phyloP scores from a whole-genome alignment of 2,797 vertebrate species.

The Loris lydekkerianus region DNA sequence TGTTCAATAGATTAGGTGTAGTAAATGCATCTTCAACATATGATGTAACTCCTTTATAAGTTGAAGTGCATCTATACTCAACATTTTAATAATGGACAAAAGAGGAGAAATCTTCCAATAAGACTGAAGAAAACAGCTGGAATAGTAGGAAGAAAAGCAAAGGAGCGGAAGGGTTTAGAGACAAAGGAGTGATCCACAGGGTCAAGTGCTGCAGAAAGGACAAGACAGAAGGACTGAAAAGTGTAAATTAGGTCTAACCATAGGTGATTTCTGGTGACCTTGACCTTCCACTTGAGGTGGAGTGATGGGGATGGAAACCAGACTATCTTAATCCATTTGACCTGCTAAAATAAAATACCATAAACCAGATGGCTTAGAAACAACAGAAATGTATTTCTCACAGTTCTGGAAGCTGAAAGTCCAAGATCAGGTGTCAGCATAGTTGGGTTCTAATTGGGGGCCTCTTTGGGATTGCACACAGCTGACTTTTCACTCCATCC shows the following conservation, averaged over 20 bases:
- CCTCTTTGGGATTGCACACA: not conserved
- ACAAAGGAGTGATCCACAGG: not conserved
- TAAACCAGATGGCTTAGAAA: not conserved
- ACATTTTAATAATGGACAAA: conserved; percentile 23
- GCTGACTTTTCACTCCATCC: not conserved
- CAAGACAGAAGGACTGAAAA: not conserved
- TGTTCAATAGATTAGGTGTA: not conserved
- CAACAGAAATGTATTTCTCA: not conserved
- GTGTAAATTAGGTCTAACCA: not conserved
- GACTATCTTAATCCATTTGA: not conserved
- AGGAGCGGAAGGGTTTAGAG: not conserved
- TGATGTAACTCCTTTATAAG: not conserved
- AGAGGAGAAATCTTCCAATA: conserved; percentile 43
- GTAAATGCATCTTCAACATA: not conserved
- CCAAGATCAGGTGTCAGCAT: not conserved
- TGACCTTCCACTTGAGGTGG: not conserved
- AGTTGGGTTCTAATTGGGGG: not conserved
- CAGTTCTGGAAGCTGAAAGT: not conserved
- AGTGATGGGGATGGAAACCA: not conserved
- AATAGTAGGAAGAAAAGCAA: not conserved
- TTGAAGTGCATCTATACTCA: not conserved
- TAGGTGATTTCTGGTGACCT: not conserved
- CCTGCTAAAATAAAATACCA: not conserved
- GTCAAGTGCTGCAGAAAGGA: not conserved
- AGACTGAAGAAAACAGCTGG: not conserved